Conservation (phyloP, 2,888 invertebrate species). For the Macrophya alboannulata region DNA sequence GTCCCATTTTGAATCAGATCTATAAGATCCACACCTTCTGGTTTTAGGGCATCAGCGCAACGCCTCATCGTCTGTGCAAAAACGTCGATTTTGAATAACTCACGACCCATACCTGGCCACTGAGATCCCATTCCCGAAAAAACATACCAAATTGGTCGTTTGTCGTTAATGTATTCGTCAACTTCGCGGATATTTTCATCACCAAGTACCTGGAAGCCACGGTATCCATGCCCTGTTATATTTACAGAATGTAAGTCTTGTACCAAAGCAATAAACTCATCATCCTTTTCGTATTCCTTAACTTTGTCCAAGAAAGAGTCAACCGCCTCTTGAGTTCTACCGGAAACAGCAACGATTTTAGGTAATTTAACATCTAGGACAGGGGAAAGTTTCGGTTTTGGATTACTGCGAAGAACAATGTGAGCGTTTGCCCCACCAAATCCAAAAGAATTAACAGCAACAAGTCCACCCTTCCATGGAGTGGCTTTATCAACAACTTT, state of each 20-base stretch:
- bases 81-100: constrained; percentile 90
- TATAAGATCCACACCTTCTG: constrained; percentile 92
- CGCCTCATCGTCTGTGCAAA: constrained; percentile 91
- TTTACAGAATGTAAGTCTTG: constrained; percentile 88
- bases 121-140: constrained; percentile 99
- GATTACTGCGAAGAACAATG: constrained; percentile 90
- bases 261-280: constrained; percentile 90
- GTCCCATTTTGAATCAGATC: constrained; percentile 89
- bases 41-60: constrained; percentile 89
- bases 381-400: constrained; percentile 85
- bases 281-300: constrained; percentile 82
- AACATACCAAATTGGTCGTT: constrained; percentile 95
- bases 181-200: constrained; percentile 82
- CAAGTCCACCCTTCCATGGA: constrained; percentile 95
- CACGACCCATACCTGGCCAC: constrained; percentile 97
- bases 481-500: constrained; percentile 93
- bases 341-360: constrained; percentile 90
- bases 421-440: constrained; percentile 99
- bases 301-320: constrained; percentile 85
- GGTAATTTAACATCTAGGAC: constrained; percentile 82
- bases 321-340: constrained; percentile 92
- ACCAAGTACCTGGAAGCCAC: constrained; percentile 91
- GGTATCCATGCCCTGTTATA: constrained; percentile 89
- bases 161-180: constrained; percentile 81
- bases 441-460: constrained; percentile 98